These are phyloP conservation scores for Apis laboriosa DNA, from an alignment of 1,140 invertebrate species.

Conservation along the genomic window DNA sequence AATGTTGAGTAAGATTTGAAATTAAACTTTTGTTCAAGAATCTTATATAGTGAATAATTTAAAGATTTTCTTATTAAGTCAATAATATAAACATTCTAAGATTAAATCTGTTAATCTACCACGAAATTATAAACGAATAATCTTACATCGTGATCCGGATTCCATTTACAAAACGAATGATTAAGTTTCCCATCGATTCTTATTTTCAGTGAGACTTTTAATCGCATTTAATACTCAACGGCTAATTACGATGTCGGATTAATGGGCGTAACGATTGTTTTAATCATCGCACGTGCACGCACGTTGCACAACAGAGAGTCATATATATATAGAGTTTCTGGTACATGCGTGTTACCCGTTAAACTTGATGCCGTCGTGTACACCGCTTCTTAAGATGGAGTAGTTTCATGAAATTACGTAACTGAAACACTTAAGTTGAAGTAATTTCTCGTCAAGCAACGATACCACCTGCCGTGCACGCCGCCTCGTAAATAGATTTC, in stretches of 20 bases:
- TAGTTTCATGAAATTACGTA: conserved; percentile 45
- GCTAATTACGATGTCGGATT: neutral
- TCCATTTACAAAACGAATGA: too few relatives aligned
- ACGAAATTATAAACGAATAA: neutral
- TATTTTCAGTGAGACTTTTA: neutral
- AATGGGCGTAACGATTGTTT: neutral
- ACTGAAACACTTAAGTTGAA: conserved; percentile 51
- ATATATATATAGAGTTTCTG: conserved; percentile 27
- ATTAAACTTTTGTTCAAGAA: too few relatives aligned
- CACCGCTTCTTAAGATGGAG: conserved; percentile 13
- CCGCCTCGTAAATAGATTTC: conserved; percentile 46
- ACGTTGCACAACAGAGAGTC: neutral
- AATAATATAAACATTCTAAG: neutral
- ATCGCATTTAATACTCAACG: neutral
- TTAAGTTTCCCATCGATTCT: neutral
- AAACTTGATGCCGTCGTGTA: conserved; percentile 39
- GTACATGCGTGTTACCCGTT: conserved; percentile 29
- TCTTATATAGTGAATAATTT: too few relatives aligned
- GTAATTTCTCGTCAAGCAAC: conserved; percentile 54
- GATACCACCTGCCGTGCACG: conserved; percentile 34
- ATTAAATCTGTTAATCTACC: neutral
- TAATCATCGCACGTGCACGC: neutral
- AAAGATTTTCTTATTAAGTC: too few relatives aligned
- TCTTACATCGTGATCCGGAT: too few relatives aligned
- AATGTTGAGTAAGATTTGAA: too few relatives aligned